A percentile compares a stretch with the other conserved stretches of the same genome.
Evolutionary conservation across 2,113 vertebrate genomes (phyloP).

Genomic region (Damaliscus lunatus): DNA sequence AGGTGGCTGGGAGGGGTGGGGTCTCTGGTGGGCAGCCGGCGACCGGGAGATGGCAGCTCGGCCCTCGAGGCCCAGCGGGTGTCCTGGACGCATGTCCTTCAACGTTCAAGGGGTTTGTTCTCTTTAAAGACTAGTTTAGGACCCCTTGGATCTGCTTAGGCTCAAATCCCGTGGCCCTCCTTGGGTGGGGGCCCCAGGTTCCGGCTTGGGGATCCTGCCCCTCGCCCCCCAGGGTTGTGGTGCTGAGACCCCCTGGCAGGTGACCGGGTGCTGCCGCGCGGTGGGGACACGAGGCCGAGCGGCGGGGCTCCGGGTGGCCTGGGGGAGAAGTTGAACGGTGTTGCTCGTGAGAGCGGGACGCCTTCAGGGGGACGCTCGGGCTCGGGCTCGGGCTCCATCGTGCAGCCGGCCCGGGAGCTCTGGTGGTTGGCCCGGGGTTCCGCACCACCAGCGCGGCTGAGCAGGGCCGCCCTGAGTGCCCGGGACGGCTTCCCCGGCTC

Average conservation of each 20-base stretch:
- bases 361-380: background rate
- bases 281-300: too few relatives aligned
- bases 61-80: background rate
- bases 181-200: too few relatives aligned
- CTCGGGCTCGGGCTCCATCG: too few relatives aligned
- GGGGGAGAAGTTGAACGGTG: too few relatives aligned
- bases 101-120: background rate
- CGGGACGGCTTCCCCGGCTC: too few relatives aligned
- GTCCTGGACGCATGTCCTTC: background rate
- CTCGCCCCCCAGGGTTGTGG: too few relatives aligned
- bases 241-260: too few relatives aligned
- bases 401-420: background rate
- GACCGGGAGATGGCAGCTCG: background rate
- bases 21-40: background rate
- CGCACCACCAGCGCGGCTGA: background rate
- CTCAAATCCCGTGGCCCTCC: background rate
- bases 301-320: too few relatives aligned
- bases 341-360: accelerated
- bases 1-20: background rate
- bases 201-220: background rate
- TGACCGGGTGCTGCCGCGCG: too few relatives aligned
- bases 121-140: background rate
- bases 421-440: too few relatives aligned
- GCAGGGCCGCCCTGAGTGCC: background rate
- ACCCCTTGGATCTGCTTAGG: background rate